Evolutionary conservation across 2,113 vertebrate species (phyloP).

Genomic region (Polypterus senegalus): DNA sequence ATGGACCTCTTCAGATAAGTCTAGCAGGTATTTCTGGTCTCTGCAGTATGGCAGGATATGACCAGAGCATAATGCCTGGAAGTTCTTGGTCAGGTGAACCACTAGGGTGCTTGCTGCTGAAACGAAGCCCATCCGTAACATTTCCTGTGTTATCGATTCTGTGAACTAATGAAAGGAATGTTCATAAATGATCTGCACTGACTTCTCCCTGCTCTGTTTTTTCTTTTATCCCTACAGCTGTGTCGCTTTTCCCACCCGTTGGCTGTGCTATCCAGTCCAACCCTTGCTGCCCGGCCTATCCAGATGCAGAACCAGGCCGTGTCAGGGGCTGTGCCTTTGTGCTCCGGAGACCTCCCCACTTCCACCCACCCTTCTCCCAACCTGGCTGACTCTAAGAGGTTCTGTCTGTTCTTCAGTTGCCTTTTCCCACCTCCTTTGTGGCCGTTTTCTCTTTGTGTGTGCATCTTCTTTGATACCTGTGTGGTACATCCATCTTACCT

Average conservation of each 20-base stretch:
- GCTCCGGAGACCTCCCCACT: slow-evolving; percentile 14
- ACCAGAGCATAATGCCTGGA: no score
- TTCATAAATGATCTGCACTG: neutral
- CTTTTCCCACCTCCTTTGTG: neutral
- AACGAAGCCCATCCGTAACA: no score
- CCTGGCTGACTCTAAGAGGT: slow-evolving; percentile 17
- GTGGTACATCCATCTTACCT: no score
- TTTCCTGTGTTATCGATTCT: no score
- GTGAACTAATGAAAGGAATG: no score
- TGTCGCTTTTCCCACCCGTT: slow-evolving; percentile 19
- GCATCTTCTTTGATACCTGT: no score
- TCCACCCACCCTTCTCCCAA: slow-evolving; percentile 15
- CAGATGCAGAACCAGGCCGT: slow-evolving; percentile 13
- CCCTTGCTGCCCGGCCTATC: slow-evolving; percentile 8
- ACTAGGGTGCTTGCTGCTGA: no score
- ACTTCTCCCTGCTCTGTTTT: slow-evolving; percentile 2
- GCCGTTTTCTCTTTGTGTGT: neutral
- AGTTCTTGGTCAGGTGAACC: no score
- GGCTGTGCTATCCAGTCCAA: slow-evolving; percentile 14
- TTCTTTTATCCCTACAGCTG: slow-evolving; percentile 15
- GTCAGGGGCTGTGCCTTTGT: slow-evolving; percentile 11
- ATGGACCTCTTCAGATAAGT: no score
- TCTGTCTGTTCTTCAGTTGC: slow-evolving; percentile 3
- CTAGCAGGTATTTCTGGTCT: no score
- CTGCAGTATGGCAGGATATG: no score